Evolutionary conservation across 1,140 invertebrate species (phyloP).

Genomic region (Bombus difficillimus): DNA sequence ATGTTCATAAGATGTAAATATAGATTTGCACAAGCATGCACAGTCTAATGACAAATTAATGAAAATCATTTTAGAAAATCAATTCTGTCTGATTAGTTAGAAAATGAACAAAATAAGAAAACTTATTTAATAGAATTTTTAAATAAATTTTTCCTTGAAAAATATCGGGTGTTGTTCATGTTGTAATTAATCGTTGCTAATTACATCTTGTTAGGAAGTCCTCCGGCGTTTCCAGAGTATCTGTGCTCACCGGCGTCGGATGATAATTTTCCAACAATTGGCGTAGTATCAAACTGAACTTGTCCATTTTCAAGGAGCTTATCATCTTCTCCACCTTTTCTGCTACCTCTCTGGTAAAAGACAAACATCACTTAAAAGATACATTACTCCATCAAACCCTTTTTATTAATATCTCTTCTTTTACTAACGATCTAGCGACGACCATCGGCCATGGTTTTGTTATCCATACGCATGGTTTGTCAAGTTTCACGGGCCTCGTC

Average conservation of each 20-base stretch:
- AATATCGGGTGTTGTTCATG: not conserved
- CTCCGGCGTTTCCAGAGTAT: constrained; percentile 48
- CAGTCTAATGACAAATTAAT: too few relatives aligned
- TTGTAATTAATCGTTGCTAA: constrained; percentile 41
- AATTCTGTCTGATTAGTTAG: too few relatives aligned
- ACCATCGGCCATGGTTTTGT: constrained; percentile 89
- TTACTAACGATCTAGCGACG: constrained; percentile 79
- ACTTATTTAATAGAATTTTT: not conserved
- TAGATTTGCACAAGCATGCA: too few relatives aligned
- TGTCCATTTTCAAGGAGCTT: constrained; percentile 74
- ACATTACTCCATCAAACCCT: not conserved
- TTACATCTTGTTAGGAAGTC: constrained; percentile 68
- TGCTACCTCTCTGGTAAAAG: constrained; percentile 82
- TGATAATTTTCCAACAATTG: constrained; percentile 82
- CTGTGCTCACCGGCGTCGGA: constrained; percentile 38
- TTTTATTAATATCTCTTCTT: constrained; percentile 5
- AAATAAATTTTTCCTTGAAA: not conserved
- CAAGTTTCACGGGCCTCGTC: constrained; percentile 83
- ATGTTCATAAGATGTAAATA: too few relatives aligned
- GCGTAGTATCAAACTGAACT: constrained; percentile 82
- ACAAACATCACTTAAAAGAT: constrained; percentile 26
- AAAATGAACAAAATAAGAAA: too few relatives aligned
- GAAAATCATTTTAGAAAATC: too few relatives aligned
- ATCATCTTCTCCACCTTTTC: constrained; percentile 84
- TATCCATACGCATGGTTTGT: constrained; percentile 89